Base-by-base conservation (phyloP, 2,113 vertebrate species). In the Microcebus tavaratra region DNA sequence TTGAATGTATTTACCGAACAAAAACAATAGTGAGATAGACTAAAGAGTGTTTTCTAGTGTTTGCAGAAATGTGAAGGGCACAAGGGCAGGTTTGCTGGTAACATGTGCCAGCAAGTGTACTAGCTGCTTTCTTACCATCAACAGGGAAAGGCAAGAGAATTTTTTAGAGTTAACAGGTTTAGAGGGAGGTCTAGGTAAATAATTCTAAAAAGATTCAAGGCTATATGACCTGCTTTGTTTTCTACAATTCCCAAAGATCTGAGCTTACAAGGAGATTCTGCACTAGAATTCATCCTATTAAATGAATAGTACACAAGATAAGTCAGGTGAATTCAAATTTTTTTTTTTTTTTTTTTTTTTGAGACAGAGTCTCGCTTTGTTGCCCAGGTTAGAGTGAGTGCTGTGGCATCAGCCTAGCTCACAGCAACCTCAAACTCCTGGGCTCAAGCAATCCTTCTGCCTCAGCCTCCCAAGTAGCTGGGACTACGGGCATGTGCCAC, bases 1-100 rank as follows among this genome's bases (percentile, higher is more conserved):
- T 76, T 87, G 65, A 96, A 97, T 80, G 42, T 53, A 81, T 23
- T 91, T 29, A 96, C 68, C 42, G 57, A 73, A 78, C 68, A 84
- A 83, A 94, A 95, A 82, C n/a, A 93, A 63, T 25, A 93, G 31
- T 80, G 42, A 95, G 42, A 65, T 4, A 94, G 61, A 95, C 29
- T 61, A 25, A 90, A 90, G 42, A 78, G 18, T 57, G 3, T 55
- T 70, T 95, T 53, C 78, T 61, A 68, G 7, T 20, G 31, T 39
- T 55, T 34, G 45, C 53, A 96, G 53, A 92, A 68, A 53, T 29
- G 8, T 39, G 59, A 82, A 39, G 45, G 83, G n/a, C 34, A 65
- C 2, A 63, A 42, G 8, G 34, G 63, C 21, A 53, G 53, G 36
- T 42, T 6, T 85, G 21, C 14, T 87, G 21, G 59, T 65, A 76